Evolutionary conservation across 2,888 invertebrate genomes (phyloP).

Genomic region (Andrena fulva): DNA sequence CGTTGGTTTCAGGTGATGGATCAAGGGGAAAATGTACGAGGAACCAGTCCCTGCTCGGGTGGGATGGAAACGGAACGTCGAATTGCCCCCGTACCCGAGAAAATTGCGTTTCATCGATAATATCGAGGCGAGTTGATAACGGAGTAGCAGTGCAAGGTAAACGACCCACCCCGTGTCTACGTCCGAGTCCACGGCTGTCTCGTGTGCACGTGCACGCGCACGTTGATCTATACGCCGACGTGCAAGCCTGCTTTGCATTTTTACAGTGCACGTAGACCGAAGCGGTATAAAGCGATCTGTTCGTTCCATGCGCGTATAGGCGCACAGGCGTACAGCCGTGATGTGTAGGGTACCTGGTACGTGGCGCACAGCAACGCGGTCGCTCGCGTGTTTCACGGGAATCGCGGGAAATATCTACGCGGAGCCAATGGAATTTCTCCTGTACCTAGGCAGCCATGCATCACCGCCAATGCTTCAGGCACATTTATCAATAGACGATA

Average conservation of each 20-base stretch:
- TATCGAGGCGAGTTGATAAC: conserved; percentile 70
- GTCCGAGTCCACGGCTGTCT: conserved; percentile 38
- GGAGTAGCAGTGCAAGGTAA: conserved; percentile 65
- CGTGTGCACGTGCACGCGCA: conserved; percentile 58
- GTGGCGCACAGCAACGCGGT: conserved; percentile 34
- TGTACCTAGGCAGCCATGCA: conserved; percentile 34
- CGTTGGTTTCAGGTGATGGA: not conserved
- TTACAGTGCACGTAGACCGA: conserved; percentile 73
- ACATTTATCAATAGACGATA: conserved; percentile 58
- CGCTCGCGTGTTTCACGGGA: conserved; percentile 65
- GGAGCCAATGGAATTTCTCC: conserved; percentile 67
- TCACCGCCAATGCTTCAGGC: conserved; percentile 43
- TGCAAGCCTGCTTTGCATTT: conserved; percentile 74
- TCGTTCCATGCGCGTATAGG: conserved; percentile 53
- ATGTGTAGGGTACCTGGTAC: conserved; percentile 30
- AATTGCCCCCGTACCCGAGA: conserved; percentile 65
- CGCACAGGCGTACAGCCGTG: conserved; percentile 35
- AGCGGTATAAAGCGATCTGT: conserved; percentile 71
- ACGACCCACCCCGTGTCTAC: conserved; percentile 59
- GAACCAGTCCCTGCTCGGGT: conserved; percentile 1
- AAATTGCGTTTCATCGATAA: conserved; percentile 74
- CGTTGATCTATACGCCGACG: conserved; percentile 65
- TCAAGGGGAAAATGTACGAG: conserved; percentile 5
- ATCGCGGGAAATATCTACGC: conserved; percentile 67
- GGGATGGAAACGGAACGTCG: conserved; percentile 55